Base-by-base conservation (phyloP, 2,113 vertebrate species). In the Nycticorax nycticorax region DNA sequence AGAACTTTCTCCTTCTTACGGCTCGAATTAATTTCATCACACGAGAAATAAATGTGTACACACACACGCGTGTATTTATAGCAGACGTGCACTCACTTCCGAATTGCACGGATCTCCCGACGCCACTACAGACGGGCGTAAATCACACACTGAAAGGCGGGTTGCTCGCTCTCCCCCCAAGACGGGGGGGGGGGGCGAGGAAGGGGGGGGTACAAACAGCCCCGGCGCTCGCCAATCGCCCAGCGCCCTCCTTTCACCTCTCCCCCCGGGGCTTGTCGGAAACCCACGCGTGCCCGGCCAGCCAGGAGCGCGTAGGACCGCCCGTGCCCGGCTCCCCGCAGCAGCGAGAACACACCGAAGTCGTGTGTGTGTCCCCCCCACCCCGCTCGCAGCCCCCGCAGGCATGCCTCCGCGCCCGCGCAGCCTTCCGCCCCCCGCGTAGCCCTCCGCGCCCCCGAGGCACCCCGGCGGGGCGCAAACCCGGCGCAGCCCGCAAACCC, bases 31-130 rank as follows among this genome's bases (percentile, higher is more conserved):
- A 74, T 47, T 89, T 78, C 1, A 91, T 56, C 77, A 22, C 81
- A 69, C 22, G 22, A 75, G 66, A 83, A 92, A 39, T 63, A 76
- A 27, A 35, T 21, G 27, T 10, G 19, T 26, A 14, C 22, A 76
- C 35, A 41, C 62, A 52, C 27, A 43, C 30, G 37, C 20, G 21
- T 23, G 21, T 26, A 60, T 72, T 72, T 88, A 86, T 33, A 91
- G 28, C 66, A 94, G 77, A 67, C 83, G 48, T 79, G 73, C 74
- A 82, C 88, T 93, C 96, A 98, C 95, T 98, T 98, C 97, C 97
- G 97, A 98, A 97, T 78, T 41, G 80, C 95, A 95, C 71, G 87
- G 92, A 85, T 91, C 73, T 79, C 91, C 67, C 89, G 76, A 96
- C 90, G 92, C 96, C 96, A 83, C 66, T 43, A 85, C 57, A 89